Conservation (phyloP, 2,888 invertebrate species). For the Sisyra terminalis region DNA sequence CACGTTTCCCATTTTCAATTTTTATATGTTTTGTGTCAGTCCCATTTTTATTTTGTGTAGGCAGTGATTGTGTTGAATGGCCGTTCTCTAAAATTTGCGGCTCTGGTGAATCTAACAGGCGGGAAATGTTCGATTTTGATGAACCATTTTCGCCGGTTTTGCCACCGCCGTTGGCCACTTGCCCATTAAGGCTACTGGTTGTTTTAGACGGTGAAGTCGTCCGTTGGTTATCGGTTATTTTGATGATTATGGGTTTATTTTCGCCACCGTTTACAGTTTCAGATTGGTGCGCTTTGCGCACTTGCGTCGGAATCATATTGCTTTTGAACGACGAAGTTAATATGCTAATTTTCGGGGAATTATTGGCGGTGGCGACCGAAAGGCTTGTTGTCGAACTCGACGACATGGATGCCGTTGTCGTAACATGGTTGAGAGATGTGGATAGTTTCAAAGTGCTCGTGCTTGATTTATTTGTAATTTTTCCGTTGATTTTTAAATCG, state of each 20-base stretch:
- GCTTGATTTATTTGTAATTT: slow-evolving; percentile 10
- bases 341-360: slow-evolving; percentile 24
- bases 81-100: neutral
- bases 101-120: slow-evolving; percentile 1
- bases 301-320: neutral
- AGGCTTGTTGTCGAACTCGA: too few species aligned
- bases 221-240: neutral
- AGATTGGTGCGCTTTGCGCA: neutral
- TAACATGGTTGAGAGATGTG: slow-evolving; percentile 15
- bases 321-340: slow-evolving; percentile 21
- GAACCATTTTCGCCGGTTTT: slow-evolving; percentile 9
- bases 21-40: neutral
- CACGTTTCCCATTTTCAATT: neutral
- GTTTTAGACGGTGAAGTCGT: slow-evolving; percentile 1
- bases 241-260: neutral
- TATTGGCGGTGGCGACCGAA: slow-evolving; percentile 12
- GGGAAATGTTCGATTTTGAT: slow-evolving; percentile 7
- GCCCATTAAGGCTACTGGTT: slow-evolving; percentile 9
- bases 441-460: slow-evolving; percentile 9
- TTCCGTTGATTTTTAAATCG: slow-evolving; percentile 10
- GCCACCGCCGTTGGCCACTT: too few species aligned
- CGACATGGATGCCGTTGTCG: slow-evolving; percentile 17
- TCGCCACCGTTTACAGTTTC: neutral
- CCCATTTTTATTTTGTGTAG: too few species aligned
- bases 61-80: too few species aligned